Base-by-base conservation (phyloP, 2,888 invertebrate genomes). In the Sinelater perroti region DNA sequence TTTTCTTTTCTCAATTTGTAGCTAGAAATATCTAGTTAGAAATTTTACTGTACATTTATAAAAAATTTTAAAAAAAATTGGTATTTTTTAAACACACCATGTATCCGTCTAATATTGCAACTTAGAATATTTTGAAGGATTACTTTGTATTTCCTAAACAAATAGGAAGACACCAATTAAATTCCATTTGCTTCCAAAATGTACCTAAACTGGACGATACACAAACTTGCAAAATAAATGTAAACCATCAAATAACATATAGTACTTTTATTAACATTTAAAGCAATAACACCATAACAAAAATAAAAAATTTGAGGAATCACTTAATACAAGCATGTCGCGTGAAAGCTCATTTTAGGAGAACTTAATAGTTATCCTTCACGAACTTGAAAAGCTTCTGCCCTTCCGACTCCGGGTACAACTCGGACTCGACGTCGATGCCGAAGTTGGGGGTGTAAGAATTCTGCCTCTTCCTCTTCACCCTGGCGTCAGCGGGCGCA, bases 381-480 rank as follows among this genome's bases (percentile, higher is more conserved):
- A 40, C 24, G 14, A 40, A 40, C 8, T 40, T 40, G 13, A 40
- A 40, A 24, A 20, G 40, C n/a, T 14, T 24, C 5, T 24, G 14
- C n/a, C 35, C 24, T 7, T 40, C 40, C 4, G 6, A 11, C 24
- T 40, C 40, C n/a, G 18, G 21, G 13, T 6, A 5, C 6, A 40
- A 24, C 13, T 24, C 40, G n/a, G 40, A 1, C 14, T 40, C 24
- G 1, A 11, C 14, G 17, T 38, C 13, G 13, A 55, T 47, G 0
- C 26, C 38, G 21, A 30, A 47, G 8, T 14, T 38, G 1, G 52
- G 52, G 1, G 5, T 8, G 21, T 40, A 50, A 28, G 11, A 13
- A 45, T 51, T 30, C 38, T 56, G 56, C 16, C 53, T 26, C 10
- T 75, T 70, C 46, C 74, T 66, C 57, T 75, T 75, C 3, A 67